phyloP scores from a whole-genome alignment of 2,113 vertebrate species.

The Coptodon bakossiorum region DNA sequence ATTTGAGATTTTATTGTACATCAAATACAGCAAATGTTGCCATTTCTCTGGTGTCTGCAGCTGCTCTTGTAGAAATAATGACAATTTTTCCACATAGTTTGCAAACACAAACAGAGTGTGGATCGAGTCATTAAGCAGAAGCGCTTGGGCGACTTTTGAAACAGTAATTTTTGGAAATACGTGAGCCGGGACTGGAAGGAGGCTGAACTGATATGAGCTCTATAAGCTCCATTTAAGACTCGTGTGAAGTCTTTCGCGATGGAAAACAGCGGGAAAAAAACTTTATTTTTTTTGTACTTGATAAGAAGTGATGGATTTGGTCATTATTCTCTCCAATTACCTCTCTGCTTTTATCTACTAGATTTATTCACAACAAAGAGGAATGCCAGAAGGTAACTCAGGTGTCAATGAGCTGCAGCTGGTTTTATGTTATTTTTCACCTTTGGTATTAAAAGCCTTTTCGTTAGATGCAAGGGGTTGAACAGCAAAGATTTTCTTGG shows the following conservation, averaged over 20 bases:
- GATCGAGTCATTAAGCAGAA: background rate
- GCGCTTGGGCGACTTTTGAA: background rate
- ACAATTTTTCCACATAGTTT: background rate
- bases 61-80: background rate
- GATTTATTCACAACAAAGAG: slow-evolving; percentile 51
- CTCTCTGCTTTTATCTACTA: slow-evolving; percentile 38
- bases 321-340: slow-evolving; percentile 54
- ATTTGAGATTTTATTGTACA: background rate
- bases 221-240: slow-evolving; percentile 8
- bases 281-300: slow-evolving; percentile 7
- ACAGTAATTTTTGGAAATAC: background rate
- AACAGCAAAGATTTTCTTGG: background rate
- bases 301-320: slow-evolving; percentile 57
- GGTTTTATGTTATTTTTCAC: background rate
- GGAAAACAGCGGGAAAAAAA: background rate
- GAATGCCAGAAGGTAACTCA: background rate
- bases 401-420: background rate
- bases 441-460: background rate
- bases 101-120: background rate
- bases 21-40: background rate
- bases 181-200: background rate
- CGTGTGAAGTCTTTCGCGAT: background rate
- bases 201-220: background rate
- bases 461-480: background rate
- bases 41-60: background rate